Conservation (phyloP, 92 coral and sea anemone genomes). For the Epizoanthus illoricatus region DNA sequence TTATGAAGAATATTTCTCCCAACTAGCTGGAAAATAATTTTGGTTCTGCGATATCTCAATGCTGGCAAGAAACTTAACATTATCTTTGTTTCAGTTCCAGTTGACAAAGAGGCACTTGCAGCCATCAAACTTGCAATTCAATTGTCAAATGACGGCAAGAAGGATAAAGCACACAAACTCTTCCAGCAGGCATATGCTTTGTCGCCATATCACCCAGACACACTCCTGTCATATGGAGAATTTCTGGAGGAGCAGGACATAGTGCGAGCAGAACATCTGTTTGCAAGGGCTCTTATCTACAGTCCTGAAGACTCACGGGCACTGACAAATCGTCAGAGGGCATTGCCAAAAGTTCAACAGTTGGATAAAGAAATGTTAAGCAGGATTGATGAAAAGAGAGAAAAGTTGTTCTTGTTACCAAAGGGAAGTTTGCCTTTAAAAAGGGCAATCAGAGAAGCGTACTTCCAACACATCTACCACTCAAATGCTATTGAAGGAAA, state of each 20-base stretch:
- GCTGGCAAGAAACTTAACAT: neutral
- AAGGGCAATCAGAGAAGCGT: slow-evolving; percentile 94
- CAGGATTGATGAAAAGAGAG: slow-evolving; percentile 83
- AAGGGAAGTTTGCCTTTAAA: slow-evolving; percentile 84
- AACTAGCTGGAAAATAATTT: neutral
- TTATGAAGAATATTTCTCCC: too few relatives aligned
- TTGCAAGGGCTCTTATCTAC: slow-evolving; percentile 73
- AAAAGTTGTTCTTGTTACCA: slow-evolving; percentile 77
- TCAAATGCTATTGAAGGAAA: slow-evolving; percentile 98
- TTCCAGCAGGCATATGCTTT: slow-evolving; percentile 91
- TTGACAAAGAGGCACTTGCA: slow-evolving; percentile 88
- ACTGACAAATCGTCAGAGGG: slow-evolving; percentile 82
- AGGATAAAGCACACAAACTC: slow-evolving; percentile 83
- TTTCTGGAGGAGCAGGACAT: slow-evolving; percentile 87
- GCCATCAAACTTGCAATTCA: slow-evolving; percentile 79
- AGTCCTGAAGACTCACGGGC: slow-evolving; percentile 83
- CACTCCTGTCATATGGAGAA: slow-evolving; percentile 87
- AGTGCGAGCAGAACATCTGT: slow-evolving; percentile 86
- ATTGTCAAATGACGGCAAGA: slow-evolving; percentile 84
- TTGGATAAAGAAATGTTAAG: slow-evolving; percentile 90
- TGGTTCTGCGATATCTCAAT: neutral
- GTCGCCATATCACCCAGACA: slow-evolving; percentile 90
- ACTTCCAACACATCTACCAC: slow-evolving; percentile 92
- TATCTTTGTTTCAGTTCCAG: slow-evolving; percentile 59
- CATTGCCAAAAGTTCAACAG: slow-evolving; percentile 93